Base-by-base conservation (phyloP, 1,140 invertebrate genomes). In the Papilio xuthus region DNA sequence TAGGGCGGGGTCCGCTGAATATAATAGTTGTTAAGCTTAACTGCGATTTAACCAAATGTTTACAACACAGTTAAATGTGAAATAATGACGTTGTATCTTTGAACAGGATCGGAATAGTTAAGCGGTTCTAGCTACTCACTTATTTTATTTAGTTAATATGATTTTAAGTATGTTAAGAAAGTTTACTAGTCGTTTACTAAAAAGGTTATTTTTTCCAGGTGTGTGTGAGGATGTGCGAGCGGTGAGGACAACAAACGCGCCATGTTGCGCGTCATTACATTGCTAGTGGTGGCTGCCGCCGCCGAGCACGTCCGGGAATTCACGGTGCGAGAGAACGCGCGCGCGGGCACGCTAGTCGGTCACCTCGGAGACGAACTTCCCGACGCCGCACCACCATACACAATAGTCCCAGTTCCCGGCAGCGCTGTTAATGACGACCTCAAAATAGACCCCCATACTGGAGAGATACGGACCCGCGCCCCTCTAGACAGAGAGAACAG, bases 371-470 rank as follows among this genome's bases (percentile, higher is more conserved):
- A 97, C 84, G 96, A 96, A 47, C 94, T 95, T 15, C 95, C 95
- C n/a, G 95, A 96, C 81, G 94, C 95, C 44, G 95, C 95, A 1
- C 97, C 97, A 8, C 98, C 98, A 0, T 98, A 98, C 93, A 95
- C 98, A 53, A 98, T 99, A 70, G 97, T 99, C 7, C 97, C 97
- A 10, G 97, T 98, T 42, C 96, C 96, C 0, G 97, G 97, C 76
- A 97, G 97, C 84, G 96, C 96, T 75, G 97, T 98, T n/a, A 97
- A 98, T 84, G 96, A 96, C 15, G 98, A 99, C 89, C 94, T 99
- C 47, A 94, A 95, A 69, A 97, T 99, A 77, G 97, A 99, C 87
- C 95, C 97, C 32, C 96, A 96, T 47, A 98, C 97, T 0, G 99
- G 99, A 0, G 98, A 99, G 91, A 99, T 99, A 82, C 95, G 96